Evolutionary conservation across 2,888 invertebrate genomes (phyloP), one percentile per base, ranked within the genome.

Genomic region (Caenorhabditis afra): DNA sequence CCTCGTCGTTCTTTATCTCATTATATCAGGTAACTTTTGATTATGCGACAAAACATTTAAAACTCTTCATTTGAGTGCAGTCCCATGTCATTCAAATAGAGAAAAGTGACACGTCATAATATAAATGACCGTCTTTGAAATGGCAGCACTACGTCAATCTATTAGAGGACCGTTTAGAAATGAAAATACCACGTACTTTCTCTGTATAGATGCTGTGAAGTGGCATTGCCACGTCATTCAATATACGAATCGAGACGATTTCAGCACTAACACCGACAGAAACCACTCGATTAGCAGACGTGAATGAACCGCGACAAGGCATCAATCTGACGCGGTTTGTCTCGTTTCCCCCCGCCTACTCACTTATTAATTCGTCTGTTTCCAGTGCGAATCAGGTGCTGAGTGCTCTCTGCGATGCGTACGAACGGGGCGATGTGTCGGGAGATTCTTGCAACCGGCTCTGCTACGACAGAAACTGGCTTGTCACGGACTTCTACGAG

Each of bases 381-480:
- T 87, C 55, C 79, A 87, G 87, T 67, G 86, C 87, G n/a, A 70
- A 79, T n/a, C 70, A 85, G 65, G 81, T 89, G 22, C 65, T 89
- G 16, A 79, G 76, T 20, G 52, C 81, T 12, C 71, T 89, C 22
- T 89, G 89, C 62, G 80, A 82, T 39, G 84, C 81, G 0, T 88
- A 86, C 67, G 64, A 76, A 18, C 57, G 73, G 18, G 82, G 86
- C 7, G 68, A 81, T 20, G 74, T 86, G 1, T 82, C 87, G 5
- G 90, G 90, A 12, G 89, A 89, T 66, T 79, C 88, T 4, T 90
- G 90, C 71, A 81, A 81, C 65, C 82, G 86, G n/a, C 66, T 90
- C 7, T 90, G 89, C 66, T 85, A 73, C 41, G 58, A 73, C 20
- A 49, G 81, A 37, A 86, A 88, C 52, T 90, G 85, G 83, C 71